Conservation (phyloP, 2,888 invertebrate species). For the Leucozona laternaria region DNA sequence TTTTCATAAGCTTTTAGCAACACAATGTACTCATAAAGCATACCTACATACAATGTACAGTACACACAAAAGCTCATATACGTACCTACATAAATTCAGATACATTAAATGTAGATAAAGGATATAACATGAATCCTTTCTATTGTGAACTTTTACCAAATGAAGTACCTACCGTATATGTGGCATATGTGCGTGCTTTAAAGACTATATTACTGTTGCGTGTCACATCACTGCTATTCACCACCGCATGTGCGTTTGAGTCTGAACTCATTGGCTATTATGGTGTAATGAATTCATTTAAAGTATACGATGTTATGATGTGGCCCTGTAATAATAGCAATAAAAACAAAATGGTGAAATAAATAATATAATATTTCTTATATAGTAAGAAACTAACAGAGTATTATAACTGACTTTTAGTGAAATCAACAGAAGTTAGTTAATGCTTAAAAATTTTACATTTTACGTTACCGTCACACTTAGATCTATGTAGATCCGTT, state of each 20-base stretch:
- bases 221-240: slow-evolving; percentile 46
- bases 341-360: not conserved
- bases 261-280: not conserved
- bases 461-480: no score
- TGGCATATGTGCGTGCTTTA: slow-evolving; percentile 34
- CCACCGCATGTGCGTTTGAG: not conserved
- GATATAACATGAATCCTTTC: slow-evolving; percentile 41
- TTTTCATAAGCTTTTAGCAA: slow-evolving; percentile 40
- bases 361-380: not conserved
- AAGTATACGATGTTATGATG: slow-evolving; percentile 36
- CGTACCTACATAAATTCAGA: not conserved
- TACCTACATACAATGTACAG: not conserved
- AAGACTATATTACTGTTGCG: slow-evolving; percentile 48
- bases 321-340: not conserved
- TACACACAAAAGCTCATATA: not conserved
- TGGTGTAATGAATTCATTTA: slow-evolving; percentile 52
- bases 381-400: no score
- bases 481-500: no score
- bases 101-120: slow-evolving; percentile 8
- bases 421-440: no score
- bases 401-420: no score
- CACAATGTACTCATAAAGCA: slow-evolving; percentile 43
- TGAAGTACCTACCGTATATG: not conserved
- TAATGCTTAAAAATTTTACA: no score
- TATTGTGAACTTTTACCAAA: slow-evolving; percentile 20